These are phyloP conservation scores for Lepidurus packardi DNA, from an alignment of 1,140 invertebrate genomes.

Conservation along the genomic window DNA sequence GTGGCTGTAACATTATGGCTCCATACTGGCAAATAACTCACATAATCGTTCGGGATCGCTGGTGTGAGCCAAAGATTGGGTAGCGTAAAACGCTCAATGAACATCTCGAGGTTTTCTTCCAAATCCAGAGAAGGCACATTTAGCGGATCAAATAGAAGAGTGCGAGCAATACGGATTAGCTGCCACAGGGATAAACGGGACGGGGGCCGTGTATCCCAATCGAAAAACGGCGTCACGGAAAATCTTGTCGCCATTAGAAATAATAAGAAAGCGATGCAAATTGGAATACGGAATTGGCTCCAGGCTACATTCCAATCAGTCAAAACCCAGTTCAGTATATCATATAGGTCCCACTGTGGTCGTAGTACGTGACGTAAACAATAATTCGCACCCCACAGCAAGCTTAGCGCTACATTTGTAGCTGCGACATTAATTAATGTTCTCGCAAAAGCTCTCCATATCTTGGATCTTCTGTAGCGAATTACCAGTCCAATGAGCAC, in stretches of 20 bases:
- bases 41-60: constrained; percentile 47
- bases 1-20: constrained; percentile 38
- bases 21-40: constrained; percentile 52
- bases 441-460: neutral
- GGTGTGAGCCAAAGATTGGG: constrained; percentile 50
- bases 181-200: constrained; percentile 4
- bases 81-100: constrained; percentile 47
- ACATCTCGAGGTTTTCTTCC: constrained; percentile 44
- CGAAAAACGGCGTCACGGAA: neutral
- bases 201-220: neutral
- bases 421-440: neutral
- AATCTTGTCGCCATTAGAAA: neutral
- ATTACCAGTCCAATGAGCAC: neutral
- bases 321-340: constrained; percentile 2
- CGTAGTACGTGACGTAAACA: neutral
- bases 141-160: neutral
- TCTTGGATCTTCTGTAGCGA: neutral
- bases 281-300: neutral
- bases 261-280: constrained; percentile 2
- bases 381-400: neutral
- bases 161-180: neutral
- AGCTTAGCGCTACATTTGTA: neutral
- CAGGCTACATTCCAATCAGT: neutral
- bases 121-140: constrained; percentile 35
- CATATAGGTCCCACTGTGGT: neutral